Conservation (phyloP, 1,140 invertebrate species). For the Hyles euphorbiae region DNA sequence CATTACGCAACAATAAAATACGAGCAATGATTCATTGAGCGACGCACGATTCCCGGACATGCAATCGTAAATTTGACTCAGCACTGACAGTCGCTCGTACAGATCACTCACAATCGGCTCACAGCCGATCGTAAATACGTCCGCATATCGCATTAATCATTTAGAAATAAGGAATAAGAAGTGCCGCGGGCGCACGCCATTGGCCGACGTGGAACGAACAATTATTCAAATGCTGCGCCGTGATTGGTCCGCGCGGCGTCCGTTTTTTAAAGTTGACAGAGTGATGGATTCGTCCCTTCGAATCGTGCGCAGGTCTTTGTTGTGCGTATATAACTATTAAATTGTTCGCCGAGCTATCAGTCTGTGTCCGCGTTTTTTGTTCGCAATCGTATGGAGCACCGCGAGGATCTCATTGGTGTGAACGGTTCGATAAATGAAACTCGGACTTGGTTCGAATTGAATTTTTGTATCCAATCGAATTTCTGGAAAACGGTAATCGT, state of each 20-base stretch:
- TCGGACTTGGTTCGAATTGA: no score
- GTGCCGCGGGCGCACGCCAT: conserved; percentile 46
- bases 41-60: conserved; percentile 27
- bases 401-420: no score
- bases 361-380: conserved; percentile 14
- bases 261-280: conserved; percentile 52
- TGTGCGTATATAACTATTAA: conserved; percentile 25
- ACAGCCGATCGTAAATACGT: conserved; percentile 54
- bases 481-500: no score
- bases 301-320: conserved; percentile 53
- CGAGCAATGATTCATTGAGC: conserved; percentile 26
- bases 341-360: conserved; percentile 23
- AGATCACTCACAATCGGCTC: conserved; percentile 63
- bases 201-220: conserved; percentile 53
- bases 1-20: conserved; percentile 33
- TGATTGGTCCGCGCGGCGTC: conserved; percentile 45
- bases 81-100: conserved; percentile 42
- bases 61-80: conserved; percentile 56
- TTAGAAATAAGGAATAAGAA: conserved; percentile 45
- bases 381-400: not conserved
- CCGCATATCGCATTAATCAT: conserved; percentile 57
- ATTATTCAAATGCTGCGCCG: conserved; percentile 57
- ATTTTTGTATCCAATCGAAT: no score
- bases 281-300: conserved; percentile 63
- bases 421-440: no score